Percentiles rank a stretch among this genome's conserved stretches.
phyloP scores from a whole-genome alignment of 2,113 vertebrate genomes.

The Bujurquina vittata region DNA sequence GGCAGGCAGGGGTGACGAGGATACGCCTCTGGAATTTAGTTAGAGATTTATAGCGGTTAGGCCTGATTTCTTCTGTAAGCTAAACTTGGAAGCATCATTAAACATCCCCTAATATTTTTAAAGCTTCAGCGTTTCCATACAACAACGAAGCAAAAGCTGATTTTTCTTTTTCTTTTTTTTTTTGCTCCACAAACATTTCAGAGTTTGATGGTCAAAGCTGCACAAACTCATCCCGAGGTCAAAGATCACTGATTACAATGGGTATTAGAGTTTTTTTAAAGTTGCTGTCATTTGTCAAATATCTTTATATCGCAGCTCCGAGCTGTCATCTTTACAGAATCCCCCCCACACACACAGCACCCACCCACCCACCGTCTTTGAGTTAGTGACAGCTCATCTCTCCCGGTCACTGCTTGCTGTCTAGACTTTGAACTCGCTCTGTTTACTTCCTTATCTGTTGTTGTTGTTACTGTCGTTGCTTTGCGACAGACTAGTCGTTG shows the following conservation, averaged over 20 bases:
- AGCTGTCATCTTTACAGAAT: slow-evolving; percentile 71
- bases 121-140: not conserved
- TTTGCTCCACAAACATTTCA: slow-evolving; percentile 32
- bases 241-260: slow-evolving; percentile 65
- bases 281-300: slow-evolving; percentile 73
- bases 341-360: not conserved
- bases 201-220: slow-evolving; percentile 50
- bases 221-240: slow-evolving; percentile 50
- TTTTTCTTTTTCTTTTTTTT: not conserved
- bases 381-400: slow-evolving; percentile 78
- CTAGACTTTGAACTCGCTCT: slow-evolving; percentile 74
- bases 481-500: slow-evolving; percentile 35
- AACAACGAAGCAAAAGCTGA: not conserved
- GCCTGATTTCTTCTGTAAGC: slow-evolving; percentile 7
- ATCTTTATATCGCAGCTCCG: slow-evolving; percentile 51
- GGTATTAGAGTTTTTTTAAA: slow-evolving; percentile 56
- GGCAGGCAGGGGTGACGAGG: slow-evolving; percentile 38
- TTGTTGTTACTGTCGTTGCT: slow-evolving; percentile 47
- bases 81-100: slow-evolving; percentile 54
- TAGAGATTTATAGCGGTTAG: slow-evolving; percentile 30
- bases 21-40: slow-evolving; percentile 59
- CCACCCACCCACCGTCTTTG: slow-evolving; percentile 53
- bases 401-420: slow-evolving; percentile 67
- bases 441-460: slow-evolving; percentile 66
- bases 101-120: slow-evolving; percentile 48